Base-by-base conservation (phyloP, 2,888 invertebrate species). In the Hetaerina titia region DNA sequence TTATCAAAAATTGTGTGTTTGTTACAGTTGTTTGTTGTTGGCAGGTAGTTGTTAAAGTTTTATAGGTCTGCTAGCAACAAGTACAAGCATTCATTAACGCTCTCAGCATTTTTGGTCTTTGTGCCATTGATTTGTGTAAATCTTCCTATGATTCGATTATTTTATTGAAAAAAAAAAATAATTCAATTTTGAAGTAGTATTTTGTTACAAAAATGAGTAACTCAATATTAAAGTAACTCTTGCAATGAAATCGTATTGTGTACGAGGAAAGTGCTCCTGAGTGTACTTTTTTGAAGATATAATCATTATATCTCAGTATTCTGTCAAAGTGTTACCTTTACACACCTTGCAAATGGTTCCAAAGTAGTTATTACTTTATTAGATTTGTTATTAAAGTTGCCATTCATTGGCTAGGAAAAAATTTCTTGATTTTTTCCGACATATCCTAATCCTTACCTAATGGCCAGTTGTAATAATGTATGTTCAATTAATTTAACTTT, bases 21-120 rank as follows among this genome's bases (percentile, higher is more conserved):
- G 92, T 92, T 92, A 22, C 0, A 1, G 89, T 89, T 89, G 45
- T 45, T 89, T 22, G 56, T 89, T 89, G 89, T 22, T 57, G 22
- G 56, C 56, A 56, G 89, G 89, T 89, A 58, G 58, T 89, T 89
- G 89, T 69, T 92, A 64, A 64, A 74, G 64, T 92, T 92, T 45
- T n/a, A 56, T 45, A 69, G 64, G 69, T 31, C 92, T 92, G 63
- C 69, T 92, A 69, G 74, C 69, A 63, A 56, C 69, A 64, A 74
- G 22, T n/a, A 92, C 31, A 64, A 13, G 89, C 57, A 89, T 89
- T 89, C 56, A 58, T 57, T 31, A 57, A 58, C 9, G 11, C n/a
- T 58, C 89, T 45, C 89, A 57, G 89, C 89, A 89, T 89, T 89
- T 89, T 7, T 89, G 57, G 56, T 58, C 19, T 22, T 58, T 31